phyloP scores from a whole-genome alignment of 2,113 vertebrate species.

The Hemiscyllium ocellatum region DNA sequence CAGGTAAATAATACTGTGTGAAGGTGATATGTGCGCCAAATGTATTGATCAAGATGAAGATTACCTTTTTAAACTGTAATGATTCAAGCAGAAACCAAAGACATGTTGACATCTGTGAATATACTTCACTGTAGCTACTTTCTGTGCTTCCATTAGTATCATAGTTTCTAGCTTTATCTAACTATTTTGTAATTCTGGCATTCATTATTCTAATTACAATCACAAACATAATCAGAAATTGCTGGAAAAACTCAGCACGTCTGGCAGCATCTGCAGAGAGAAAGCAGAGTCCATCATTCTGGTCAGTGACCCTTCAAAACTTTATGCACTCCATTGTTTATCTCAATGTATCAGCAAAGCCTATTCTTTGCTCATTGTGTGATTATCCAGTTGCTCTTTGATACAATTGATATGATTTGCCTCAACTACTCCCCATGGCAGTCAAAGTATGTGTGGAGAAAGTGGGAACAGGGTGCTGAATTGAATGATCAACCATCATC shows the following conservation, averaged over 20 bases:
- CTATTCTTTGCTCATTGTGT: no score
- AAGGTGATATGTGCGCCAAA: neutral
- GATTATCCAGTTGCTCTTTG: no score
- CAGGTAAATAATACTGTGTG: slow-evolving; percentile 47
- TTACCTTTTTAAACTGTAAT: neutral
- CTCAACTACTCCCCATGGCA: neutral
- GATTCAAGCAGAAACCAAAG: neutral
- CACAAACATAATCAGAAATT: no score
- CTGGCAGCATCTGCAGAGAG: no score
- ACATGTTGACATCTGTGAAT: neutral
- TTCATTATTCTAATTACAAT: neutral
- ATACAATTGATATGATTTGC: no score
- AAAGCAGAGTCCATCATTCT: no score
- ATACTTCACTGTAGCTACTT: neutral
- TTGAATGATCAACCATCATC: no score
- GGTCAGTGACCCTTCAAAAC: no score
- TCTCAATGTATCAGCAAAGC: no score
- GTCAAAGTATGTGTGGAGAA: neutral
- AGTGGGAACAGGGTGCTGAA: no score
- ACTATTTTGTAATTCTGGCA: neutral
- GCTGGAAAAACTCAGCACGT: no score
- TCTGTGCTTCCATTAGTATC: neutral
- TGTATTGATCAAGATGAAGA: neutral
- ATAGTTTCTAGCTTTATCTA: neutral
- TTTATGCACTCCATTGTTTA: no score